Evolutionary conservation across 2,797 vertebrate species (phyloP), one percentile per base, ranked within the genome.

Genomic region (Malurus leucopterus): DNA sequence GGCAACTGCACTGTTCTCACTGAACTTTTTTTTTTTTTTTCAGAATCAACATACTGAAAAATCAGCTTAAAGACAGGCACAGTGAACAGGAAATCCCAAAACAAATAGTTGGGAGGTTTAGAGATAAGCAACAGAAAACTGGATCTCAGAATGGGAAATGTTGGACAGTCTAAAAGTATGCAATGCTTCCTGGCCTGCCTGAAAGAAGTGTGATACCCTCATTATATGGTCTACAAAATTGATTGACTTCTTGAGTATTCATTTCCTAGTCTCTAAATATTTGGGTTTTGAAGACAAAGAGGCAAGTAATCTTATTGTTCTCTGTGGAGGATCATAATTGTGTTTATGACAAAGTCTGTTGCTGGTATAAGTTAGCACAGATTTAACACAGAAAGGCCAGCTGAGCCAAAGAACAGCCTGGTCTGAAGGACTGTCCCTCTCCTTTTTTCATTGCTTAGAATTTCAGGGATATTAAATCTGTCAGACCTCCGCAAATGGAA

Each of bases 101-200:
- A 46, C 79, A 95, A 90, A 79, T 38, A 92, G 57, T 23, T 73
- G 23, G 44, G 80, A 81, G 41, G 40, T 64, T 88, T 58, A 81
- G 74, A 90, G 92, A 91, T 89, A 86, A 93, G 80, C 40, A 68
- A 47, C 1, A 32, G 90, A 93, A 93, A 94, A 82, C 53, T 50
- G 50, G 43, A 84, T 46, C 73, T 86, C 83, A 79, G 64, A 86
- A 73, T 68, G 83, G 89, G 85, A 94, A 93, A 49, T 38, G 73
- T 15, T 40, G 13, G 73, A 83, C 55, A 61, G 70, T 15, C 41
- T 75, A 6, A 30, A 87, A 75, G 77, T 26, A 92, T 43, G 84
- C 67, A 81, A 38, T 27, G 44, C 53, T 93, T 92, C 93, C 91
- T 75, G 81, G 73, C 34, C 80, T 80, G 89, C 63, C 82, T 8